A percentile compares a stretch with the other conserved stretches of the same genome.
phyloP scores from a whole-genome alignment of 1,140 invertebrate genomes.

The Drosophila equinoxialis region DNA sequence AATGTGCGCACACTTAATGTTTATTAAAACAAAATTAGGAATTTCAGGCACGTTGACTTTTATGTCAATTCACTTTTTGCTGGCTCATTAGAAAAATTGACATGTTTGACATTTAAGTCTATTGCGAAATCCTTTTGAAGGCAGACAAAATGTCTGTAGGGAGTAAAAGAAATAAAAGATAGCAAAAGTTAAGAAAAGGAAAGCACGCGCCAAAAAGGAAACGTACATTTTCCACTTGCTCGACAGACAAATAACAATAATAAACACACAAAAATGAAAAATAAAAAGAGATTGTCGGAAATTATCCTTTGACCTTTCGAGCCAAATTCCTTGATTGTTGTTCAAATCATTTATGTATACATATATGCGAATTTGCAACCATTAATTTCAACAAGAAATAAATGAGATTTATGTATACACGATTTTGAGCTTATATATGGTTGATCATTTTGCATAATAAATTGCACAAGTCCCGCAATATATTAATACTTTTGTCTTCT shows the following conservation, averaged over 20 bases:
- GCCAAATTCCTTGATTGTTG: no score
- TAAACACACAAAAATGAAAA: not conserved
- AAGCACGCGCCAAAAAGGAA: slow-evolving; percentile 63
- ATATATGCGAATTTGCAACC: no score
- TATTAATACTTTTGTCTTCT: no score
- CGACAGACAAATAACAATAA: slow-evolving; percentile 37
- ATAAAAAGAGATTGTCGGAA: not conserved
- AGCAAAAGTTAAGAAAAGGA: slow-evolving; percentile 40
- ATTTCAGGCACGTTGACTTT: slow-evolving; percentile 10
- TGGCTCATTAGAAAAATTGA: slow-evolving; percentile 71
- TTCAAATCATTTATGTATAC: no score
- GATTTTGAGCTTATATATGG: no score
- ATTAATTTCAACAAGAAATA: no score
- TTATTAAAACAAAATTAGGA: slow-evolving; percentile 28
- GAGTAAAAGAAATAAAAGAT: slow-evolving; percentile 18
- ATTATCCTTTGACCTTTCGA: not conserved
- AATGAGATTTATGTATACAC: no score
- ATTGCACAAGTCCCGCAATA: no score
- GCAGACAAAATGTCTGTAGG: slow-evolving; percentile 35
- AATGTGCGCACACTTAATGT: not conserved
- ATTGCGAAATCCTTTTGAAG: slow-evolving; percentile 10
- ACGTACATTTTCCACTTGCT: slow-evolving; percentile 71
- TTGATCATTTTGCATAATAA: no score
- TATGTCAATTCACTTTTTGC: slow-evolving; percentile 36
- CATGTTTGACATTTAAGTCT: slow-evolving; percentile 36